Evolutionary conservation across 2,888 invertebrate species (phyloP), one percentile per base, ranked within the genome.

Genomic region (Oligia latruncula): DNA sequence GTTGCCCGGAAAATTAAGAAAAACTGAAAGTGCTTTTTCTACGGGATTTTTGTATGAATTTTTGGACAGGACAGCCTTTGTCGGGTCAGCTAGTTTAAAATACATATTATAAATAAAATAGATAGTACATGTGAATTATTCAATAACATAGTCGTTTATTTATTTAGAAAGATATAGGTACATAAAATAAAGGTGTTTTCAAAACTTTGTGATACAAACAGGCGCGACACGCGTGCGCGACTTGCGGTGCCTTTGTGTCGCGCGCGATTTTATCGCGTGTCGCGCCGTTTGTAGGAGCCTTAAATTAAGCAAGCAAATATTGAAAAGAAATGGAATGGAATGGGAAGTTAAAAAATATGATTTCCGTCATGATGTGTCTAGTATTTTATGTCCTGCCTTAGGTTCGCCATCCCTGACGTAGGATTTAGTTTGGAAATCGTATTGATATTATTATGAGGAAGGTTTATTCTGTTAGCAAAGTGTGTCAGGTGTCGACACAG

Each of bases 401-500:
- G n/a, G 83, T 83, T 80, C 2, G 9, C 46, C 13, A 77, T 11
- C 55, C 13, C 80, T 81, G 80, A 49, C 15, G 6, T 55, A 60
- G 52, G 49, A 74, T 71, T 62, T 43, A 67, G 71, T 64, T 55
- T 29, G 0, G 46, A 58, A 84, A 64, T 71, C 62, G 64, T 74
- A 80, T 84, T 74, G 82, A 64, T 74, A 73, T 80, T 80, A 73
- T 68, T 80, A 70, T 60, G n/a, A 79, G 80, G 73, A 84, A 81
- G 68, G 80, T 72, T 13, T 82, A 72, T 79, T 72, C 43, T 60
- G 64, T n/a, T 35, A 15, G 58, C 23, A 52, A 84, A 84, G 71
- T 84, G 35, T 81, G 78, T 43, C 79, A 79, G 55, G 67, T 82
- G 84, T 71, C 71, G 67, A 78, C 70, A 71, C 23, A 58, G 8